A percentile compares a stretch with the other conserved stretches of the same genome.
Conservation (phyloP, 2,888 invertebrate genomes). For the Chydorus sphaericus region DNA sequence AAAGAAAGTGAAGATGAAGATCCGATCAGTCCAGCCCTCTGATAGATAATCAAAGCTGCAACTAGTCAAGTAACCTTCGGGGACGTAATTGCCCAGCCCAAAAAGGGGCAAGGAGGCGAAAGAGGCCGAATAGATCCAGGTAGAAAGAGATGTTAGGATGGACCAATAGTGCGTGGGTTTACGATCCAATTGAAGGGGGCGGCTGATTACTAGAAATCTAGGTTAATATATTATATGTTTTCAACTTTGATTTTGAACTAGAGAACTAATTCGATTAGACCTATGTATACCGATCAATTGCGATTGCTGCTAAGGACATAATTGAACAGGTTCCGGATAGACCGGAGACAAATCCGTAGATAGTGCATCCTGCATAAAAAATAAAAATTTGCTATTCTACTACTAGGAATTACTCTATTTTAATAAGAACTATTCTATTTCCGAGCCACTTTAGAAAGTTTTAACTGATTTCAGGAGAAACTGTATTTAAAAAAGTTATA, state of each 20-base stretch:
- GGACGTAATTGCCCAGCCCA: conserved; percentile 59
- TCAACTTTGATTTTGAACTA: no score
- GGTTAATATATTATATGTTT: no score
- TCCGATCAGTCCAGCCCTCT: conserved; percentile 27
- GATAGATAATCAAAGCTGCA: conserved; percentile 74
- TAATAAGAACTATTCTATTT: no score
- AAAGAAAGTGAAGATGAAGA: conserved; percentile 59
- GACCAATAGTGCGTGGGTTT: conserved; percentile 39
- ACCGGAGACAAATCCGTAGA: conserved; percentile 68
- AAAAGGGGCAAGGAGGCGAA: conserved; percentile 57
- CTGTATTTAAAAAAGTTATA: conserved; percentile 30
- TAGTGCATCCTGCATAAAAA: conserved; percentile 51
- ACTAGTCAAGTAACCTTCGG: conserved; percentile 67
- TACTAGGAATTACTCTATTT: no score
- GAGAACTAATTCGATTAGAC: no score
- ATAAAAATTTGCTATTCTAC: no score
- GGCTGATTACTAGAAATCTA: conserved; percentile 69
- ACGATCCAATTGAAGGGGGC: conserved; percentile 48
- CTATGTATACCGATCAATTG: conserved; percentile 68
- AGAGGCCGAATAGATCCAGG: conserved; percentile 57
- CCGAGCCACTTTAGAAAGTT: no score
- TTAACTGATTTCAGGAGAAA: no score
- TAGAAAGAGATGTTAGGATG: conserved; percentile 42
- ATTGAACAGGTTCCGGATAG: conserved; percentile 68
- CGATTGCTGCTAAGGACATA: conserved; percentile 60